Conservation (phyloP, 53 echinoderm and acorn worm genomes). For the Pentamera pediparva region DNA sequence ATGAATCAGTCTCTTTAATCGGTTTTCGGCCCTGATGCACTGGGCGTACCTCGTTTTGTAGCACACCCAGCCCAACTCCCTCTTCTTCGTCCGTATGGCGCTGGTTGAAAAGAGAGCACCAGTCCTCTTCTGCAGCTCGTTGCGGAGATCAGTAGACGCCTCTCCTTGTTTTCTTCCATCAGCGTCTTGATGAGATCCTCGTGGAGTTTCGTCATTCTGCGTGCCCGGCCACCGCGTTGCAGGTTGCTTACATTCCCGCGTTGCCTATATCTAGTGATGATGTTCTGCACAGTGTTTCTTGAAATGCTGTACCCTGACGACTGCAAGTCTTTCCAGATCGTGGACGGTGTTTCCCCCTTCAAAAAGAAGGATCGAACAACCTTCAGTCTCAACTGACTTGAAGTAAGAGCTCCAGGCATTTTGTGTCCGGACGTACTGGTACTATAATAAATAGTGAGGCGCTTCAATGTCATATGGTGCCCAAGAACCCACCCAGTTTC, state of each 20-base stretch:
- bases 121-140: background rate
- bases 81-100: background rate
- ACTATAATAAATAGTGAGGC: no score
- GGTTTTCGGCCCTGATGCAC: conserved; percentile 29
- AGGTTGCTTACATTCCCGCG: background rate
- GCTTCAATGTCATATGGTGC: no score
- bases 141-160: background rate
- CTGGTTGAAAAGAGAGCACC: background rate
- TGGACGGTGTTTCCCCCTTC: no score
- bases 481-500: no score
- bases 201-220: background rate
- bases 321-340: background rate
- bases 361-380: no score
- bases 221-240: background rate
- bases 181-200: background rate
- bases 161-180: background rate
- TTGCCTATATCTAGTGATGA: background rate
- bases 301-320: background rate
- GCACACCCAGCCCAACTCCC: background rate
- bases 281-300: background rate
- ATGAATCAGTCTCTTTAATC: background rate
- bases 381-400: no score
- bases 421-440: no score
- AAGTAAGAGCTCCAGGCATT: no score
- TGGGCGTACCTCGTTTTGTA: background rate